Conservation (phyloP, 2,797 vertebrate species). For the Toxotes lorentzi region DNA sequence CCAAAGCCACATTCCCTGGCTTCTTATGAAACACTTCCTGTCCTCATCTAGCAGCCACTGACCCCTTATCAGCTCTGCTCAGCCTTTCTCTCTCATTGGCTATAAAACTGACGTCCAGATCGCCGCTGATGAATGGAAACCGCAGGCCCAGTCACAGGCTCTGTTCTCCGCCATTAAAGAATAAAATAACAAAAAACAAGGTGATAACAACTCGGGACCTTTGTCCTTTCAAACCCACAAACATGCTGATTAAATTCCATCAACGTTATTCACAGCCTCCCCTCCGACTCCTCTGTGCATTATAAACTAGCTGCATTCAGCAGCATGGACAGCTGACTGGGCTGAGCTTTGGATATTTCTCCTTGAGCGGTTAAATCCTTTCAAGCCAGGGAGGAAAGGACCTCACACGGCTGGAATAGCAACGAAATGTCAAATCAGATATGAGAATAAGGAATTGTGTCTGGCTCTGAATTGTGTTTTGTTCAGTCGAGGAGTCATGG, state of each 20-base stretch:
- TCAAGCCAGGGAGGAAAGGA: slow-evolving; percentile 36
- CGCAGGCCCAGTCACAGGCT: slow-evolving; percentile 30
- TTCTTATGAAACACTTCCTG: slow-evolving; percentile 73
- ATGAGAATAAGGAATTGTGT: slow-evolving; percentile 34
- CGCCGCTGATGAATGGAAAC: slow-evolving; percentile 48
- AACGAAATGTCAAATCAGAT: slow-evolving; percentile 72
- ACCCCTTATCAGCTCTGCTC: slow-evolving; percentile 67
- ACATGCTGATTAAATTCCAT: slow-evolving; percentile 75
- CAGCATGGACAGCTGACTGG: neutral
- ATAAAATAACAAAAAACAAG: slow-evolving; percentile 78
- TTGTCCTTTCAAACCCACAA: slow-evolving; percentile 59
- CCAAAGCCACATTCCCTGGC: slow-evolving; percentile 33
- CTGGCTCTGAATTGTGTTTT: slow-evolving; percentile 40
- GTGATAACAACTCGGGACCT: slow-evolving; percentile 67
- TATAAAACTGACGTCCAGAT: slow-evolving; percentile 9
- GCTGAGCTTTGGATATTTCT: slow-evolving; percentile 3
- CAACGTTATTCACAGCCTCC: slow-evolving; percentile 58
- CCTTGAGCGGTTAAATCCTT: slow-evolving; percentile 15
- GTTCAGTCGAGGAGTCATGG: slow-evolving; percentile 34
- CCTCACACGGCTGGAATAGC: slow-evolving; percentile 40
- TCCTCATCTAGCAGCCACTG: neutral
- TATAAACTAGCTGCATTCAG: slow-evolving; percentile 36
- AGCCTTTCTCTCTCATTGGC: slow-evolving; percentile 46
- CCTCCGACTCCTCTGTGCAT: slow-evolving; percentile 8
- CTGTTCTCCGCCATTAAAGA: slow-evolving; percentile 55